A percentile compares a stretch with the other conserved stretches of the same genome.
Evolutionary conservation across 1,140 invertebrate species (phyloP).

Genomic region (Calephelis virginiensis): DNA sequence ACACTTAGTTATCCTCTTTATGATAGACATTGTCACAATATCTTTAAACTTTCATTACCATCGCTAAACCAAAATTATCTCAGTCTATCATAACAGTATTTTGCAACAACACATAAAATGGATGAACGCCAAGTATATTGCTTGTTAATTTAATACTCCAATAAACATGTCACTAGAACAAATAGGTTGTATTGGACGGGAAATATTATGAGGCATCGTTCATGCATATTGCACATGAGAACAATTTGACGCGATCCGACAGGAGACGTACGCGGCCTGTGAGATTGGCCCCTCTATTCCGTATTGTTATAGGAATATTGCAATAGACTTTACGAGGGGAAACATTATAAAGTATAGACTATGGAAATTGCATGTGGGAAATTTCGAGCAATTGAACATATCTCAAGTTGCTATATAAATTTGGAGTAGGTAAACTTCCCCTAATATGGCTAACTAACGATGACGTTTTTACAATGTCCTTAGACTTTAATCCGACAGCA

Average conservation of each 20-base stretch:
- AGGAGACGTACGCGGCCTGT: background rate
- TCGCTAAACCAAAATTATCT: no score
- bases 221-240: constrained; percentile 6
- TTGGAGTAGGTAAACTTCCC: no score
- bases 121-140: background rate
- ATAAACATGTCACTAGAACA: constrained; percentile 17
- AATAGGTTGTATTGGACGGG: constrained; percentile 12
- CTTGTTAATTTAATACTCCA: constrained; percentile 16
- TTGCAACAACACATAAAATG: background rate
- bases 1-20: no score
- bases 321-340: background rate
- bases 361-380: no score
- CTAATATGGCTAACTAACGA: no score
- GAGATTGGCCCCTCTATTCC: constrained; percentile 3
- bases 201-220: constrained; percentile 16
- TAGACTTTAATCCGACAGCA: no score
- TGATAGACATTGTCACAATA: no score
- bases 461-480: no score
- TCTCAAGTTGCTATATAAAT: no score
- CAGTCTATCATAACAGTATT: background rate
- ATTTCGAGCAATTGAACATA: no score
- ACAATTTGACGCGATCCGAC: constrained; percentile 10
- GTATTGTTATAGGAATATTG: background rate
- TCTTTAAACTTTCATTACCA: no score
- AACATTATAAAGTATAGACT: no score